Evolutionary conservation across 2,113 vertebrate genomes (phyloP).

Genomic region (Ariopsis seemanni): DNA sequence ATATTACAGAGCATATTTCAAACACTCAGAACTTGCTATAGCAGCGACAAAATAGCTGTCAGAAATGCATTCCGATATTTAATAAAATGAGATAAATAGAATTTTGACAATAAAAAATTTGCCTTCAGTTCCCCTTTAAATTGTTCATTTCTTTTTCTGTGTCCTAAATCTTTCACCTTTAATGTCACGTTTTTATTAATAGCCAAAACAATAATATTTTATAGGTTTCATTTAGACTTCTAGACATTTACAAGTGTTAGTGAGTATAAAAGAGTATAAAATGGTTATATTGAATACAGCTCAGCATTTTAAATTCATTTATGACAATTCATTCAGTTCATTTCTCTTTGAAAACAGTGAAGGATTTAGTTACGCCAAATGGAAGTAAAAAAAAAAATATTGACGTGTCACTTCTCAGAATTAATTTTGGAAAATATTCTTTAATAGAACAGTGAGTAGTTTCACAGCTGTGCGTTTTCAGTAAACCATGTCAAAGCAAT

Average conservation of each 20-base stretch:
- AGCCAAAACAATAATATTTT: background rate
- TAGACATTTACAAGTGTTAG: background rate
- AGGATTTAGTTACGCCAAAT: background rate
- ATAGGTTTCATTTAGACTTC: background rate
- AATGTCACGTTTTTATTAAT: background rate
- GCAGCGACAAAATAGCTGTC: no score
- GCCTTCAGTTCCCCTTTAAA: no score
- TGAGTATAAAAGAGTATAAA: background rate
- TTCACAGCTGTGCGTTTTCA: conserved; percentile 3
- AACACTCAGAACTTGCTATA: no score
- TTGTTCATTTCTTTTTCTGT: background rate
- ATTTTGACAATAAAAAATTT: no score
- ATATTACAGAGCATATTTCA: no score
- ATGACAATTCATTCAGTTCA: background rate
- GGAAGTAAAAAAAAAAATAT: no score
- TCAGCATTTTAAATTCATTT: background rate
- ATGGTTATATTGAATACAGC: background rate
- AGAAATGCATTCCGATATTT: no score
- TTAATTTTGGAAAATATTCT: background rate
- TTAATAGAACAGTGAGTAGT: background rate
- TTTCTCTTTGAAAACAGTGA: background rate
- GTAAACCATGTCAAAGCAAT: background rate
- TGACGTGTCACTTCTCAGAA: conserved; percentile 6
- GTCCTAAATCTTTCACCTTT: background rate
- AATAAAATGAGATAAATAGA: no score